These are phyloP conservation scores for Clarias pachynema DNA, from an alignment of 2,797 vertebrate species.

Conservation along the genomic window DNA sequence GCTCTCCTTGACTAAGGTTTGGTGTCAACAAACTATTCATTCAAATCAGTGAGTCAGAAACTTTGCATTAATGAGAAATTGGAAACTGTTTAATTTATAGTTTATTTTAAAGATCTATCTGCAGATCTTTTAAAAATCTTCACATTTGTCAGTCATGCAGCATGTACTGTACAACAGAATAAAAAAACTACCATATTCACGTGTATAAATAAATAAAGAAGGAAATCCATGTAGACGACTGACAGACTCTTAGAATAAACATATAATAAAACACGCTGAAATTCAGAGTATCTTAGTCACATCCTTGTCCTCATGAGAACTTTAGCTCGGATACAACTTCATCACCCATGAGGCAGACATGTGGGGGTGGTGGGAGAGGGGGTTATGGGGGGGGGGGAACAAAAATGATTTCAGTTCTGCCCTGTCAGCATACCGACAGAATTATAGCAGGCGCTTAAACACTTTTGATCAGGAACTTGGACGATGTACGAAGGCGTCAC, in stretches of 20 bases:
- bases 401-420: not conserved
- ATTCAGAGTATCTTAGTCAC: not conserved
- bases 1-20: no score
- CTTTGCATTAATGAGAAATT: no score
- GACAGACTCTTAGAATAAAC: not conserved
- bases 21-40: no score
- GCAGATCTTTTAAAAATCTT: no score
- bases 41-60: no score
- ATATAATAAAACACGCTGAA: not conserved
- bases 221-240: no score
- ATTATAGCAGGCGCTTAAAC: not conserved
- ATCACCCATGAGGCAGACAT: not conserved
- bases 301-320: not conserved
- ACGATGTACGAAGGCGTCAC: not conserved
- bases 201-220: not conserved
- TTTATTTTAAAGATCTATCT: not conserved
- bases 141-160: not conserved
- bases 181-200: no score
- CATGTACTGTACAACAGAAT: not conserved
- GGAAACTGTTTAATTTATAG: no score
- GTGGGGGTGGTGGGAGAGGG: not conserved
- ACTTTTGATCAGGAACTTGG: conserved; percentile 4
- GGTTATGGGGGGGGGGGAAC: no score
- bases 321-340: not conserved
- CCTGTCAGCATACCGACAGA: conserved; percentile 8